These are phyloP conservation scores for Halcyon smyrnensis DNA, from an alignment of 2,797 vertebrate genomes.

Conservation along the genomic window DNA sequence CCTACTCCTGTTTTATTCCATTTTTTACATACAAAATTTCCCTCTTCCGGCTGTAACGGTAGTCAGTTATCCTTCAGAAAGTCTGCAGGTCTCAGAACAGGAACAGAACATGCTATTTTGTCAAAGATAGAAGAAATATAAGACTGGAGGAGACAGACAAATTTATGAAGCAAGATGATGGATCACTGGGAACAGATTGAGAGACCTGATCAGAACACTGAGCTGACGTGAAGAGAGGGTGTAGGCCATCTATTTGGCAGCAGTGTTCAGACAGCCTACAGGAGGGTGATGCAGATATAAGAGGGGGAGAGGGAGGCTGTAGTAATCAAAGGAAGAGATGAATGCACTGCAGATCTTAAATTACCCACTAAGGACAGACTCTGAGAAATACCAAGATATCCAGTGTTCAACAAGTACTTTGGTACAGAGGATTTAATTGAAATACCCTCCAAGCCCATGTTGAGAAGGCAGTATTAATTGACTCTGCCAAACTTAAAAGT, in stretches of 20 bases:
- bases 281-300: background rate
- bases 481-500: conserved; percentile 27
- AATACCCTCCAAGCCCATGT: conserved; percentile 31
- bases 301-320: background rate
- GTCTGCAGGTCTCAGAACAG: background rate
- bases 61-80: background rate
- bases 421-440: conserved; percentile 33
- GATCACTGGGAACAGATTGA: background rate
- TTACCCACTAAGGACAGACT: conserved; percentile 9
- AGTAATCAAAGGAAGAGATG: conserved; percentile 2
- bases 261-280: background rate
- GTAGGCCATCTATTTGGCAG: background rate
- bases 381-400: conserved; percentile 30
- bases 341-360: conserved; percentile 33
- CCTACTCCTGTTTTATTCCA: background rate
- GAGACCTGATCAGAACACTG: background rate
- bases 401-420: background rate
- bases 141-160: background rate
- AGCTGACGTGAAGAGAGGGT: background rate
- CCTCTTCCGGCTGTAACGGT: background rate
- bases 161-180: background rate
- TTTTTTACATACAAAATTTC: background rate
- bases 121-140: background rate
- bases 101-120: background rate
- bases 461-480: conserved; percentile 40